Percentiles rank a stretch among this genome's conserved stretches.
Conservation (phyloP, 2,113 vertebrate species). For the Lanius ludovicianus region DNA sequence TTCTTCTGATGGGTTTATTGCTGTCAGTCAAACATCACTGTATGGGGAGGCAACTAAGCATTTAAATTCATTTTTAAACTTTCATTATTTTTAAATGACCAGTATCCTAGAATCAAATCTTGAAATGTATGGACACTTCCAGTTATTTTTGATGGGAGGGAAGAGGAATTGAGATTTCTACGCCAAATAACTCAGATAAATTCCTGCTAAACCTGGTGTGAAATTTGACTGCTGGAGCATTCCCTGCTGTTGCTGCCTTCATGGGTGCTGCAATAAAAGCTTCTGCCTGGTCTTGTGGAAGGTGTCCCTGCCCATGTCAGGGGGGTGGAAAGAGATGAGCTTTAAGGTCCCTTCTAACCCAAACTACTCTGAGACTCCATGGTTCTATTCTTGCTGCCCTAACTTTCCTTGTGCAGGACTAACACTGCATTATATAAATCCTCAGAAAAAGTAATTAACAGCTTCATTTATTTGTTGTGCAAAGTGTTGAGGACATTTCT, state of each 20-base stretch:
- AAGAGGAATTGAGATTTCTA: background rate
- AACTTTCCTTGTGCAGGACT: background rate
- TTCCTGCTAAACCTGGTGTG: background rate
- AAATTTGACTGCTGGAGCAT: background rate
- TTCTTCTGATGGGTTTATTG: constrained; percentile 28
- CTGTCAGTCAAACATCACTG: background rate
- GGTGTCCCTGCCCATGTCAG: background rate
- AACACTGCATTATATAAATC: background rate
- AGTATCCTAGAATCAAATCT: background rate
- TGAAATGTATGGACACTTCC: background rate
- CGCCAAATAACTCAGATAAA: background rate
- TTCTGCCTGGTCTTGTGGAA: background rate
- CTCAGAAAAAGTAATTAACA: background rate
- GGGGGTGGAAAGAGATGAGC: background rate
- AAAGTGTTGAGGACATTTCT: background rate
- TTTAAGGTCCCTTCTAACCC: background rate
- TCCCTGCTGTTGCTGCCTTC: background rate
- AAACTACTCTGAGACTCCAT: background rate
- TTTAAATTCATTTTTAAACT: background rate
- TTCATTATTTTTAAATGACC: background rate
- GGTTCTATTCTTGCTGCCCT: background rate
- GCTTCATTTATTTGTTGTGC: background rate
- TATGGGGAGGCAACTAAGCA: background rate
- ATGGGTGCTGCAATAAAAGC: background rate
- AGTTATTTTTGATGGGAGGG: background rate